Evolutionary conservation across 2,888 invertebrate genomes (phyloP).

Genomic region (Mythimna pallens): DNA sequence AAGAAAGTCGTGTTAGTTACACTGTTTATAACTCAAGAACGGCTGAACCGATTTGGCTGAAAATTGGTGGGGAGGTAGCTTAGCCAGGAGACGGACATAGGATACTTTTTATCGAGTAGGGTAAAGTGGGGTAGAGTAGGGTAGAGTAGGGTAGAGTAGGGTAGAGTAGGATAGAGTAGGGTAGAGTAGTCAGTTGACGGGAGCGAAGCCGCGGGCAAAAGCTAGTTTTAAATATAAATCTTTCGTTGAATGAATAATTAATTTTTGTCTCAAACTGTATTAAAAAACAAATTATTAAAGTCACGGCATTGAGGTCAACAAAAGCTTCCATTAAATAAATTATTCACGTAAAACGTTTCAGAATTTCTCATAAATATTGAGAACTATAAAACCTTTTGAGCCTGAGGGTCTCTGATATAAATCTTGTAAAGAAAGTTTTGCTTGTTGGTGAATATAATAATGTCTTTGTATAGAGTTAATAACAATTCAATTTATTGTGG

Average conservation of each 20-base stretch:
- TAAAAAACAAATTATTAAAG: conserved; percentile 58
- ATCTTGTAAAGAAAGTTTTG: conserved; percentile 2
- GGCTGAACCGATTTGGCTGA: too few species aligned
- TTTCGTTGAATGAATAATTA: conserved; percentile 24
- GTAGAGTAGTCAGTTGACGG: too few species aligned
- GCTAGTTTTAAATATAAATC: conserved; percentile 14
- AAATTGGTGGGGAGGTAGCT: too few species aligned
- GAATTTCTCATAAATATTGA: conserved; percentile 73
- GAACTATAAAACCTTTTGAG: conserved; percentile 63
- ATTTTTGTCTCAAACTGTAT: conserved; percentile 41
- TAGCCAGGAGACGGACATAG: too few species aligned
- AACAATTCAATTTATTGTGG: background rate
- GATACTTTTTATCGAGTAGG: too few species aligned
- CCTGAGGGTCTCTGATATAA: conserved; percentile 14
- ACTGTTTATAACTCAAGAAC: too few species aligned
- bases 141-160: too few species aligned
- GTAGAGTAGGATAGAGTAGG: too few species aligned
- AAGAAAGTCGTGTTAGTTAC: too few species aligned
- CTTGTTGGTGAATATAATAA: conserved; percentile 22
- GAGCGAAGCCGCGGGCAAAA: too few species aligned
- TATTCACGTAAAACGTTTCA: conserved; percentile 67
- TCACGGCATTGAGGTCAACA: conserved; percentile 56
- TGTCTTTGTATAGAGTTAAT: conserved; percentile 3
- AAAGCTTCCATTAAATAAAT: conserved; percentile 70
- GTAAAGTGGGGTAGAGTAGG: too few species aligned